Base-by-base conservation (phyloP, 2,797 vertebrate genomes). In the Diplodus sargus region DNA sequence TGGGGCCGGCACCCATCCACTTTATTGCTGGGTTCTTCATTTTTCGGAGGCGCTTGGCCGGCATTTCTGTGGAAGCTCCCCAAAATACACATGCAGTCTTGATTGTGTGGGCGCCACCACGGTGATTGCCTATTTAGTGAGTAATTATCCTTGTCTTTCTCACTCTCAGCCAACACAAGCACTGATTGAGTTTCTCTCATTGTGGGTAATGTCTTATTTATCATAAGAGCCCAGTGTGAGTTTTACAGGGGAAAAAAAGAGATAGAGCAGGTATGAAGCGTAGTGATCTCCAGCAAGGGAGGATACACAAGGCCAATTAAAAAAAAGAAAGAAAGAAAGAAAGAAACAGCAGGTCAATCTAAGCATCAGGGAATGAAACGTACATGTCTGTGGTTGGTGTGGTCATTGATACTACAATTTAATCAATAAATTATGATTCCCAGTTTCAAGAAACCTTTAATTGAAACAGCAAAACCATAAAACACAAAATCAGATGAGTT, bases 171-270 rank as follows among this genome's bases (percentile, higher is more conserved):
- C 91, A 92, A 91, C 87, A 87, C 81, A 80, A 86, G 84, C 83
- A 16, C 91, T 93, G 91, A 94, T 93, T 93, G 86, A 86, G 87
- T 90, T 93, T 86, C 88, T 89, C 89, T 92, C 85, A 87, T 93
- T 94, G 90, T 93, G 92, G 82, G 72, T 89, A 91, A 91, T 91
- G 90, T 91, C 91, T 91, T 94, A 91, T 94, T 94, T 93, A 94
- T 92, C 84, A 87, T 80, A 85, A 85, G 82, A 89, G 86, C 58
- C 84, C 81, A 87, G 84, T 85, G 74, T 85, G 78, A 86, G 79
- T 88, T 88, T 78, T 81, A 53, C 64, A 65, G 51, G 51, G 14
- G 30, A 25, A 42, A 54, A 62, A 64, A 70, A 70, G 28, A 61
- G 39, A 79, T 13, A 15, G 71, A 76, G 54, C 47, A 53, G 66